Base-by-base conservation (phyloP, 2,113 vertebrate species). In the Pedetes capensis region DNA sequence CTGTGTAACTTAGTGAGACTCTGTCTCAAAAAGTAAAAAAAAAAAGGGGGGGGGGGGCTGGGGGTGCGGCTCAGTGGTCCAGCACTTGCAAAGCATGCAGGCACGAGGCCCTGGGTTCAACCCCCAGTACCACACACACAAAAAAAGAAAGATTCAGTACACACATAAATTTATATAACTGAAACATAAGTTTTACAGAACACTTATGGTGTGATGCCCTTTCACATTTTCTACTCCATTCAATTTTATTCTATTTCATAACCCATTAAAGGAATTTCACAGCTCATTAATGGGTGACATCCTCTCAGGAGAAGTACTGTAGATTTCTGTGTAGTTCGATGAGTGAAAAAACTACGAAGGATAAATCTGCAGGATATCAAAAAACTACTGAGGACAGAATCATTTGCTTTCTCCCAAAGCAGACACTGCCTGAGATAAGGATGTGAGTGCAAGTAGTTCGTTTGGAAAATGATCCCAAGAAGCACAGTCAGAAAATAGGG, bases 321-420 rank as follows among this genome's bases (percentile, higher is more conserved):
- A 61, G 44, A 39, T 37, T n/a, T 89, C 37, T 37, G 37, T 80
- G 25, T 53, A 59, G 47, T 84, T 68, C 64, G 59, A 51, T 22
- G 10, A 80, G 49, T 32, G 32, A 91, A 92, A 75, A 49, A 87
- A 93, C 79, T 51, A 76, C 75, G 49, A 85, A 76, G 75, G 80
- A 75, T 12, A 71, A 72, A 89, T 63, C 23, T 79, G 44, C 16
- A 72, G 61, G 92, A 69, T 14, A 69, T 87, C 49, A 72, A 4
- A 84, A 64, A 84, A 66, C 1, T 49, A 5, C 14, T 80, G 34
- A 75, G 8, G 63, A 27, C 29, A 89, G 5, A 37, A 69, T 90
- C 25, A 59, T 17, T 96, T 42, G 37, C 9, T 66, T 66, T 55
- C 72, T 76, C 29, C n/a, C 20, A 88, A 78, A 79, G 29, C 29